Conservation (phyloP, 2,113 vertebrate species). For the Chiloscyllium plagiosum region DNA sequence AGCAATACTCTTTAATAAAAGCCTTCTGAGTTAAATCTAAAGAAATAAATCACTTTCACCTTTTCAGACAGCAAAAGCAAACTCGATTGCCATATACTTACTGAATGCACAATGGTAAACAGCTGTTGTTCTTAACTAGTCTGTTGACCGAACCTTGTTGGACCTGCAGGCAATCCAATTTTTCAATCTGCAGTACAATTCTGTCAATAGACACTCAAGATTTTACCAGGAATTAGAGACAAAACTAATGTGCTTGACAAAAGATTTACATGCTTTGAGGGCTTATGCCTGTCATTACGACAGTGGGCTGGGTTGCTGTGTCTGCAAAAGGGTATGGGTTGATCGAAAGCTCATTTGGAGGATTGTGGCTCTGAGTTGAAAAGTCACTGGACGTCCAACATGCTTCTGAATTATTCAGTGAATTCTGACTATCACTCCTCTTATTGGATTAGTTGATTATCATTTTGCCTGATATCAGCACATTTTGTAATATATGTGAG, state of each 20-base stretch:
- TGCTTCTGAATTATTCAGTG: not conserved
- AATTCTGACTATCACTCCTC: not conserved
- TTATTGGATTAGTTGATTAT: not conserved
- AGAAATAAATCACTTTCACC: not conserved
- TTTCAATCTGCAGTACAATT: not conserved
- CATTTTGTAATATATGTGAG: not conserved
- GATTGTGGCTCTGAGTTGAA: not conserved
- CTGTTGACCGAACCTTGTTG: not conserved
- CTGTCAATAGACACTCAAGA: not conserved
- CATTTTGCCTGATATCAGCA: not conserved
- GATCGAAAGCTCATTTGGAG: not conserved
- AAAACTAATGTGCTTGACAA: not conserved
- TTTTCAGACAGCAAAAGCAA: not conserved
- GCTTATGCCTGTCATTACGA: not conserved
- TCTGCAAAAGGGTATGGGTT: not conserved
- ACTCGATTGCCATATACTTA: not conserved
- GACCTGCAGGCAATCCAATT: not conserved
- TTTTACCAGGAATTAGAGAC: not conserved
- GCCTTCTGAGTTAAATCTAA: not conserved
- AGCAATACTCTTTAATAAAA: not conserved
- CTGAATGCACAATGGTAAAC: not conserved
- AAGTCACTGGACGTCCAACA: not conserved
- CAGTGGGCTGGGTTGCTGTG: not conserved
- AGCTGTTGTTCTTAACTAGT: not conserved
- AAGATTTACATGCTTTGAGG: not conserved